Evolutionary conservation across 1,140 invertebrate species (phyloP).

Genomic region (Drosophila subpulchrella): DNA sequence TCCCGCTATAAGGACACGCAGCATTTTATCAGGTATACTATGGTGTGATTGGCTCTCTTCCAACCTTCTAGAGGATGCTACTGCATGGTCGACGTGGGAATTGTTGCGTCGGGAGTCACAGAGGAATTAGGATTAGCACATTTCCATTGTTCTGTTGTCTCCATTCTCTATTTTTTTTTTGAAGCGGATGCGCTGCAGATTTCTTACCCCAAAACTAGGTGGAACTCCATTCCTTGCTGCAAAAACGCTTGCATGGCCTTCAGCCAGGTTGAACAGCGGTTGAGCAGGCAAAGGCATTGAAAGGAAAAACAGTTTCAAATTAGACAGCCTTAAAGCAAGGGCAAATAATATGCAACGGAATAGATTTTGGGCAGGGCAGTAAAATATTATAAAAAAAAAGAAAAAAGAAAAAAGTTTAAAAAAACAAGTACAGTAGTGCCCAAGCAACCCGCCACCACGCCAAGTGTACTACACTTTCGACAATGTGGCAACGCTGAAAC

Average conservation of each 20-base stretch:
- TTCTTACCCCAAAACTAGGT: slow-evolving; percentile 5
- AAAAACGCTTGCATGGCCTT: background rate
- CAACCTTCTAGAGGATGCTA: slow-evolving; percentile 21
- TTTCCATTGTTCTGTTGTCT: slow-evolving; percentile 50
- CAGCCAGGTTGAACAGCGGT: background rate
- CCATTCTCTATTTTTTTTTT: slow-evolving; percentile 2
- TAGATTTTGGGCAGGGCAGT: slow-evolving; percentile 12
- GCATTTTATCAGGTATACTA: slow-evolving; percentile 93
- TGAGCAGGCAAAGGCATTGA: slow-evolving; percentile 55
- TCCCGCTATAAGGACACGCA: slow-evolving; percentile 91
- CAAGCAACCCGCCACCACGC: slow-evolving; percentile 11
- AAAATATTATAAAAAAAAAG: background rate
- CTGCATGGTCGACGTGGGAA: slow-evolving; percentile 46
- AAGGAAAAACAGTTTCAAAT: background rate
- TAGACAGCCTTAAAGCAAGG: slow-evolving; percentile 5
- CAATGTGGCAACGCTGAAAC: background rate
- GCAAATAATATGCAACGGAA: background rate
- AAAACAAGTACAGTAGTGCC: background rate
- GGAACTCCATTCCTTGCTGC: background rate
- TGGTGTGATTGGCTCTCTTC: slow-evolving; percentile 39
- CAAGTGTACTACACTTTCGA: background rate
- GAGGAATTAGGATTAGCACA: slow-evolving; percentile 37
- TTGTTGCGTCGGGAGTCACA: slow-evolving; percentile 32
- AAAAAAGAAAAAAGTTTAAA: slow-evolving; percentile 2
- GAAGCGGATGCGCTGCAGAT: slow-evolving; percentile 8